Conservation (phyloP, 2,888 invertebrate genomes). For the Branchinecta sandiegonensis region DNA sequence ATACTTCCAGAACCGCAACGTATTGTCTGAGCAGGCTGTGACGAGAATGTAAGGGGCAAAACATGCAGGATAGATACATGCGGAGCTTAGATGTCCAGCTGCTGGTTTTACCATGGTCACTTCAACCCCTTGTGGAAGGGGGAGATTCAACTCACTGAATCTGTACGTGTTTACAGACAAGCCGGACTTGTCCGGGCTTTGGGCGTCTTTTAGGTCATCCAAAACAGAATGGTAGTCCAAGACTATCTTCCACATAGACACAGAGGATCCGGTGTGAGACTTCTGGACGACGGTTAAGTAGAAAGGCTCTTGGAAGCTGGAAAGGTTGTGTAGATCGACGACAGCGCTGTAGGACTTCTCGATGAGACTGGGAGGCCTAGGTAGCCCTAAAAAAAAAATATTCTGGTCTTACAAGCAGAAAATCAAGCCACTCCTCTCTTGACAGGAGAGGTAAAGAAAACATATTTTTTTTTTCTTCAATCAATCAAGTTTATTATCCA, state of each 20-base stretch:
- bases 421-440: too few relatives aligned
- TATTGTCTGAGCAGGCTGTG: constrained; percentile 88
- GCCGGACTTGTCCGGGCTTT: background rate
- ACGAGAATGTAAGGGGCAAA: constrained; percentile 90
- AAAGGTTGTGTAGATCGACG: constrained; percentile 70
- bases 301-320: constrained; percentile 84
- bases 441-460: too few relatives aligned
- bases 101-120: constrained; percentile 86
- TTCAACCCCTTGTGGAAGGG: constrained; percentile 75
- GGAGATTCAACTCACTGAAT: constrained; percentile 31
- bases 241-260: constrained; percentile 91
- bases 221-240: constrained; percentile 58
- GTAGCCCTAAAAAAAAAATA: background rate
- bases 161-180: background rate
- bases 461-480: too few relatives aligned
- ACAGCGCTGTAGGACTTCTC: constrained; percentile 64
- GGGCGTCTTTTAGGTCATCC: constrained; percentile 24
- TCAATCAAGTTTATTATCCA: too few relatives aligned
- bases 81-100: constrained; percentile 81
- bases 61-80: constrained; percentile 97
- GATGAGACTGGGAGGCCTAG: constrained; percentile 38
- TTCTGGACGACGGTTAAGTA: constrained; percentile 85
- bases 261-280: constrained; percentile 61
- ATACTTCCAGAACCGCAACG: constrained; percentile 75
- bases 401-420: too few relatives aligned